Conservation (phyloP, 2,113 vertebrate genomes). For the Arizona elegans region DNA sequence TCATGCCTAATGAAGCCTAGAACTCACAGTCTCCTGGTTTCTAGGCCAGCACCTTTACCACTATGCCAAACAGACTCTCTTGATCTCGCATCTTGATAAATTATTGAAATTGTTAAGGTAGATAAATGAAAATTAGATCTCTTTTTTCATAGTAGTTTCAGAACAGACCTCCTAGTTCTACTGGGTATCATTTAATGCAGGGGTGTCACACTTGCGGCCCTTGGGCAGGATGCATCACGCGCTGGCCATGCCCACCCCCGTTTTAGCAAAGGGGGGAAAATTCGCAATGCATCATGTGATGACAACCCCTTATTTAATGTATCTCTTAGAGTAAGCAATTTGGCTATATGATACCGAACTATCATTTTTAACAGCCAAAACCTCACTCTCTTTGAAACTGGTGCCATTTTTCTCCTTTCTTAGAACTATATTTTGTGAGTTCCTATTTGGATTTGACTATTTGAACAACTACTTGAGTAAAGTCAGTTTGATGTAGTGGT, state of each 20-base stretch:
- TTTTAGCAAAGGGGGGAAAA: no score
- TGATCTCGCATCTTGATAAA: background rate
- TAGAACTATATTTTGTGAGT: background rate
- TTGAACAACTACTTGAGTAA: background rate
- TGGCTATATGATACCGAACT: background rate
- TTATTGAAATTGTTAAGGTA: background rate
- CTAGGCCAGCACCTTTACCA: background rate
- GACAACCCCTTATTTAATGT: background rate
- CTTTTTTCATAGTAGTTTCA: background rate
- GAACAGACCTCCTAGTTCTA: background rate
- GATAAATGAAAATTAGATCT: background rate
- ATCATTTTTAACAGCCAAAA: background rate
- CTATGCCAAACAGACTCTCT: background rate
- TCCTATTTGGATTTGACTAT: background rate
- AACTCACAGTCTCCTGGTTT: background rate
- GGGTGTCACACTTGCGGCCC: no score
- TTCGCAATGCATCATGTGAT: no score
- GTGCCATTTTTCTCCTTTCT: background rate
- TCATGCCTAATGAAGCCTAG: no score
- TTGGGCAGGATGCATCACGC: no score
- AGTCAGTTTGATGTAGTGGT: background rate
- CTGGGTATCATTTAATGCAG: background rate
- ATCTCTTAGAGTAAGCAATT: background rate
- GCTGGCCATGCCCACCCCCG: no score
- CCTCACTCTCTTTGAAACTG: background rate